Evolutionary conservation across 2,113 vertebrate species (phyloP), one percentile per base, ranked within the genome.

Genomic region (Calidris pugnax): DNA sequence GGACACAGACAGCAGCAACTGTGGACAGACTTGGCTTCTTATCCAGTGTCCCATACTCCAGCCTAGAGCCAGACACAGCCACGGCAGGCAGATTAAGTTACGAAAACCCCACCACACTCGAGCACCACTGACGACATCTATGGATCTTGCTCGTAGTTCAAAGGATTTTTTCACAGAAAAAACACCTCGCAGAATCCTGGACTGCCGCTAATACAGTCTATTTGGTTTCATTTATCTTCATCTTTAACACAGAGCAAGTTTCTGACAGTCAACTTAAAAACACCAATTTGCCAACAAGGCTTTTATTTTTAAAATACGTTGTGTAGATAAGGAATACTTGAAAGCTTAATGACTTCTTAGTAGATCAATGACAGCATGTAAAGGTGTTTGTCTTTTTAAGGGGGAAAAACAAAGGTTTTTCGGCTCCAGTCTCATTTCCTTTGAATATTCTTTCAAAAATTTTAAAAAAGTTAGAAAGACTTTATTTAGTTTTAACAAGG

Each of bases 291-390:
- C 67, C 77, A 92, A 45, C n/a, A 85, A 64, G 28, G 64, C 82
- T 96, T 96, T 96, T 86, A 86, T 83, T 95, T 95, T 72, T 86
- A 77, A 93, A 91, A 88, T 78, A 75, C 3, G 66, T 72, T 69
- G 55, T 74, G 66, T 55, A 90, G 90, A 88, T 93, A 91, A 93
- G 74, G 53, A 95, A 87, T 13, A 72, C 43, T 81, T 95, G 87
- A 96, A 93, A 94, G 87, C 56, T 59, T 72, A 73, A 83, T 59
- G 39, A 57, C 51, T 93, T 81, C 45, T 66, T 84, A 57, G 68
- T n/a, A 88, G 94, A 95, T 95, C 87, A 95, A 88, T 87, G 69
- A 37, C 50, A 66, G 63, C 35, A 85, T 50, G 51, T 62, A 75
- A 94, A 89, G 87, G 43, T 92, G 75, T 94, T 91, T 51, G n/a